Percentiles rank a stretch among this genome's conserved stretches.
phyloP scores from a whole-genome alignment of 2,113 vertebrate genomes.

The Struthio camelus region DNA sequence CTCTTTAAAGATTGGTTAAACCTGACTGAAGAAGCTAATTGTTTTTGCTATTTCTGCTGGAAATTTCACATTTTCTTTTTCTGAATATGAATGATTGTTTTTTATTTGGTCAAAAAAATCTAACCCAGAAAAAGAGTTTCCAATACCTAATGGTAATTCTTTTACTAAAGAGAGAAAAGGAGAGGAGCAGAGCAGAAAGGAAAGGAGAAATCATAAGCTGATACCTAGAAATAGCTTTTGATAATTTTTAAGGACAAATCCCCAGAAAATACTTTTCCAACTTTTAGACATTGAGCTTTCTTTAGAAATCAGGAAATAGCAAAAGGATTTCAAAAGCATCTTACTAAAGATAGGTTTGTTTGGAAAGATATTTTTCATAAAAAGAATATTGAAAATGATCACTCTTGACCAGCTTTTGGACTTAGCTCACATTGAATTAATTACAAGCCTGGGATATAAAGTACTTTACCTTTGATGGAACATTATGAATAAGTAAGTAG shows the following conservation, averaged over 20 bases:
- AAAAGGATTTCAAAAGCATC: neutral
- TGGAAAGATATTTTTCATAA: neutral
- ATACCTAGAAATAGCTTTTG: neutral
- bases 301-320: neutral
- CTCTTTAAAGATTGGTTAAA: neutral
- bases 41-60: neutral
- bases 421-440: neutral
- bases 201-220: neutral
- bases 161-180: neutral
- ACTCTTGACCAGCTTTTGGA: neutral
- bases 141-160: neutral
- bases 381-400: neutral
- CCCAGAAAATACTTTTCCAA: neutral
- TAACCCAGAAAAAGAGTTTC: neutral
- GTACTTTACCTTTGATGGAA: neutral
- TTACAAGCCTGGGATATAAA: neutral
- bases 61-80: neutral
- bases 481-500: neutral
- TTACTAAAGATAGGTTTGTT: neutral
- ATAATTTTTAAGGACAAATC: neutral
- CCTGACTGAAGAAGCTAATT: neutral
- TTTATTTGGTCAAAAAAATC: neutral
- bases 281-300: neutral
- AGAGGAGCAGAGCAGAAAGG: neutral
- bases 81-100: neutral